A percentile compares a stretch with the other conserved stretches of the same genome.
Conservation (phyloP, 2,113 vertebrate genomes). For the Lasiurus borealis region DNA sequence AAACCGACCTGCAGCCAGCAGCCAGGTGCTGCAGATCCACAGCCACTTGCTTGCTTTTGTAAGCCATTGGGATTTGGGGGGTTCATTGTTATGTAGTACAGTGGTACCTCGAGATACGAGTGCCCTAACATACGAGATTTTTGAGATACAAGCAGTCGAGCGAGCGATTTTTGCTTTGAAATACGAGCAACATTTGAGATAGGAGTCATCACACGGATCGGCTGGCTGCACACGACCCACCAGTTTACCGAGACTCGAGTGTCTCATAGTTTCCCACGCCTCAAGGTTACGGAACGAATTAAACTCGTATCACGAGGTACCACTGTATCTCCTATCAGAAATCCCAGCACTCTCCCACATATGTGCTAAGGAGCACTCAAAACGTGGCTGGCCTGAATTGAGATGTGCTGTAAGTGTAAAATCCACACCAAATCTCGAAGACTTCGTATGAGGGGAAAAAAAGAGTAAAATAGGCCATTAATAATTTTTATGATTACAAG, state of each 20-base stretch:
- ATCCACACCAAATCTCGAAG: conserved; percentile 8
- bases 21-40: not conserved
- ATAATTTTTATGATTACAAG: not conserved
- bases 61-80: not conserved
- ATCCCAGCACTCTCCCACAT: not conserved
- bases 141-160: too few species aligned
- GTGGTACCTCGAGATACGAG: too few species aligned
- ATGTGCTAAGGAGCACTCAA: not conserved
- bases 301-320: too few species aligned
- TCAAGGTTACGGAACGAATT: too few species aligned
- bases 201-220: too few species aligned
- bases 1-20: too few species aligned
- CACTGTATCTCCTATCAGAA: not conserved
- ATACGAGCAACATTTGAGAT: too few species aligned
- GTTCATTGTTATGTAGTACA: not conserved
- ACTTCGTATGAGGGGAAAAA: not conserved
- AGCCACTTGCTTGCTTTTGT: not conserved
- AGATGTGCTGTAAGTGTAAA: not conserved
- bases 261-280: too few species aligned
- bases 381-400: not conserved
- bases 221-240: too few species aligned
- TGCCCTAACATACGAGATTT: too few species aligned
- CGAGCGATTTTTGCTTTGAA: too few species aligned
- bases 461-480: not conserved
- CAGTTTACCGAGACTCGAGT: too few species aligned